phyloP scores from a whole-genome alignment of 2,888 invertebrate species.

The Sinodicranocentrus sp. region DNA sequence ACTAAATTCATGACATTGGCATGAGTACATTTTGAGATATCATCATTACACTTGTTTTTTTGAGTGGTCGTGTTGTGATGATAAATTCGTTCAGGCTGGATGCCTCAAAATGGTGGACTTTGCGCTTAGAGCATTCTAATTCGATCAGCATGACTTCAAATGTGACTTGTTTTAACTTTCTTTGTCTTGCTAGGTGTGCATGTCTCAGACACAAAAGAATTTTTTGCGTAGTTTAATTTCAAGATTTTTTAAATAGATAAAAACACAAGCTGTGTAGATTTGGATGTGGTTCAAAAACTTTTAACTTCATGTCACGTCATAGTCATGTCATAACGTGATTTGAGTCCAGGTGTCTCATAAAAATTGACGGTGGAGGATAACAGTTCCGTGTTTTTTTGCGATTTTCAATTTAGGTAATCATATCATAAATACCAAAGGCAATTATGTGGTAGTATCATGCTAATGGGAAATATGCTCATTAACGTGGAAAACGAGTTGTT shows the following conservation, averaged over 20 bases:
- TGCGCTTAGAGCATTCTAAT: background rate
- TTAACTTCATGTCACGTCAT: background rate
- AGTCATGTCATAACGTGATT: background rate
- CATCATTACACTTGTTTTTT: background rate
- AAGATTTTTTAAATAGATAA: too few species aligned
- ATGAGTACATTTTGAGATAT: background rate
- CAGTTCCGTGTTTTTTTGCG: too few species aligned
- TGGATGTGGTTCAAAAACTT: background rate
- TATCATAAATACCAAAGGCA: constrained; percentile 22
- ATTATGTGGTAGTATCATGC: constrained; percentile 35
- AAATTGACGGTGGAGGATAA: too few species aligned
- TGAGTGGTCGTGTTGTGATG: background rate
- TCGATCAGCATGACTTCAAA: constrained; percentile 1
- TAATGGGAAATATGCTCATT: constrained; percentile 43
- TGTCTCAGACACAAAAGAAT: too few species aligned
- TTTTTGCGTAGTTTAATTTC: too few species aligned
- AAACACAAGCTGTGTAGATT: background rate
- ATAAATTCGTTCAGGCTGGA: background rate
- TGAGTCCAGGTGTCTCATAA: too few species aligned
- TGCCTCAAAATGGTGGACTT: too few species aligned
- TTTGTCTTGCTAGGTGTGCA: too few species aligned
- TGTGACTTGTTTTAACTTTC: background rate
- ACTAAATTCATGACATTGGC: constrained; percentile 2
- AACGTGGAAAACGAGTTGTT: constrained; percentile 28
- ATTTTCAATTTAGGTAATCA: background rate